Conservation (phyloP, 2,113 vertebrate genomes). For the Cercocebus atys region DNA sequence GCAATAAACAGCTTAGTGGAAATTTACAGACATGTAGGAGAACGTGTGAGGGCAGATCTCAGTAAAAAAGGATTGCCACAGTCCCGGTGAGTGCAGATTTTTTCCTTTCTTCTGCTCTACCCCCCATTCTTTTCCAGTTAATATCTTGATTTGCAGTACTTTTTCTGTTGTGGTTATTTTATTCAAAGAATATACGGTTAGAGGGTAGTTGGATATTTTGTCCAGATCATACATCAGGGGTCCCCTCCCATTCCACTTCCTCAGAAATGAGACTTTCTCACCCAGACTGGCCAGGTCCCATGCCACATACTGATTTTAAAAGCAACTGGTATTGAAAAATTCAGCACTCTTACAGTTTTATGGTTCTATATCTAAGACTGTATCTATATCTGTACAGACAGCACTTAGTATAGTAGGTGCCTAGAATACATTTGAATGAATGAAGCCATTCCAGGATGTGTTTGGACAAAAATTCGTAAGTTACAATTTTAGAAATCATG, state of each 20-base stretch:
- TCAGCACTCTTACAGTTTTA: not conserved
- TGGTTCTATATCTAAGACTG: not conserved
- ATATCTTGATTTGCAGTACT: not conserved
- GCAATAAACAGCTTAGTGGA: constrained; percentile 98
- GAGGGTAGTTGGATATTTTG: not conserved
- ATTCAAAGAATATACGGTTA: not conserved
- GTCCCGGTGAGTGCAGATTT: constrained; percentile 89
- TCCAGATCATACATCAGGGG: not conserved
- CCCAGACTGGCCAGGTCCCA: not conserved
- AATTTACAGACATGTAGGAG: constrained; percentile 98
- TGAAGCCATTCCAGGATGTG: not conserved
- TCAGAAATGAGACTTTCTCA: not conserved
- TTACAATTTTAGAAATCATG: not conserved
- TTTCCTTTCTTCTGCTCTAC: constrained; percentile 37
- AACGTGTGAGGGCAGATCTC: constrained; percentile 97
- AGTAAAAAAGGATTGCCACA: constrained; percentile 98
- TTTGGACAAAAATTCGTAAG: not conserved
- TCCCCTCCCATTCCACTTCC: not conserved
- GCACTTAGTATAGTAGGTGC: not conserved
- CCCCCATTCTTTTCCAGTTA: not conserved
- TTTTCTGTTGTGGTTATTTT: constrained; percentile 21
- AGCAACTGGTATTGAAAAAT: not conserved
- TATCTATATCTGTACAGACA: not conserved
- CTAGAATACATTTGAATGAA: not conserved
- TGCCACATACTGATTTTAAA: not conserved